phyloP scores from a whole-genome alignment of 2,888 invertebrate species.

The Dryocosmus kuriphilus region DNA sequence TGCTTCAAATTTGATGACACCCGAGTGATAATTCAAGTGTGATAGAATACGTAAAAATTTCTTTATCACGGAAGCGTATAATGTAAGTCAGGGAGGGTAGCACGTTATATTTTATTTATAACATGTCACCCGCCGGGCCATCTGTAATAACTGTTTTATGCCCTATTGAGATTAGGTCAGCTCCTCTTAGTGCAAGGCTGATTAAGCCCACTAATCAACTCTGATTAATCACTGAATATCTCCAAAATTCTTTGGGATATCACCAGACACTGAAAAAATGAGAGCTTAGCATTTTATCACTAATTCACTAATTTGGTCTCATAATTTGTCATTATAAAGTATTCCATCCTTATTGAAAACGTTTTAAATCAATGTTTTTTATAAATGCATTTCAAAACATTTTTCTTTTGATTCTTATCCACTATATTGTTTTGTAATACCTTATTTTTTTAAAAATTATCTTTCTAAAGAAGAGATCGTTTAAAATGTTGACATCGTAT shows the following conservation, averaged over 20 bases:
- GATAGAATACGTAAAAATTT: neutral
- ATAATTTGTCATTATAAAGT: neutral
- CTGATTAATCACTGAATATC: conserved; percentile 25
- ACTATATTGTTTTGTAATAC: too few species aligned
- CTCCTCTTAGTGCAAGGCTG: conserved; percentile 43
- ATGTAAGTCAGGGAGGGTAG: neutral
- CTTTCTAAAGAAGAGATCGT: too few species aligned
- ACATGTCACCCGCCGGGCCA: conserved; percentile 72
- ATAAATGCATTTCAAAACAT: neutral
- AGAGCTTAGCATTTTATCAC: conserved; percentile 14
- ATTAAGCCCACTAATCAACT: conserved; percentile 33
- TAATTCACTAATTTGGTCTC: neutral
- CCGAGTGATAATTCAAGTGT: neutral
- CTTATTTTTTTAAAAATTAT: too few species aligned
- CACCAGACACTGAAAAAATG: conserved; percentile 22
- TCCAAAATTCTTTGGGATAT: conserved; percentile 27
- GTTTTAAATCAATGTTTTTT: neutral
- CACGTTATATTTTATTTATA: conserved; percentile 64
- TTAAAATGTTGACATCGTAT: too few species aligned
- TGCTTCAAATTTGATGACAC: too few species aligned
- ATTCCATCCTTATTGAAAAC: neutral
- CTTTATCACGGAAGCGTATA: conserved; percentile 9
- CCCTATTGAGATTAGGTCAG: conserved; percentile 69
- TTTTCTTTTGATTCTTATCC: too few species aligned
- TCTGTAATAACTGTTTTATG: conserved; percentile 76